Conservation (phyloP, 2,113 vertebrate species). For the Archocentrus centrarchus region DNA sequence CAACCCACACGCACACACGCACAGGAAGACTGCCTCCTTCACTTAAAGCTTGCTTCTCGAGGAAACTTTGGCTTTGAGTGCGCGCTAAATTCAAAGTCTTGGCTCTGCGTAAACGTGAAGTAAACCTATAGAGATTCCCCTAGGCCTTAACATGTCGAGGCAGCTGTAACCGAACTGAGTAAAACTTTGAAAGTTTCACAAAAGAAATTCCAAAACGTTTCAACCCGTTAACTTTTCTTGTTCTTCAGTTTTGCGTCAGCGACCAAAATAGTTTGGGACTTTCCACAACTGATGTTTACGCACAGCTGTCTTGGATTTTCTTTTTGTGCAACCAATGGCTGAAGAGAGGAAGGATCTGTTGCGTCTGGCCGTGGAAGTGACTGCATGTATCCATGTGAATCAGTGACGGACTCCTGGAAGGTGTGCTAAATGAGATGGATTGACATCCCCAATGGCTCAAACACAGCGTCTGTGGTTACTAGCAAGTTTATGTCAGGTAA, state of each 20-base stretch:
- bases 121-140: background rate
- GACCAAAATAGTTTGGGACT: slow-evolving; percentile 62
- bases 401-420: background rate
- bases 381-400: slow-evolving; percentile 3
- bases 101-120: background rate
- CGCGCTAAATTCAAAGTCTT: slow-evolving; percentile 72
- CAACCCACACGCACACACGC: background rate
- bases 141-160: background rate
- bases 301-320: slow-evolving; percentile 23
- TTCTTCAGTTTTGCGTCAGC: slow-evolving; percentile 30
- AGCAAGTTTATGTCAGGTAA: slow-evolving; percentile 70
- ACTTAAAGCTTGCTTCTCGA: slow-evolving; percentile 16
- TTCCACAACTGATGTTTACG: slow-evolving; percentile 59
- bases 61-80: background rate
- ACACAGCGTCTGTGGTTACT: slow-evolving; percentile 60
- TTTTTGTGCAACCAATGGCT: background rate
- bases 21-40: background rate
- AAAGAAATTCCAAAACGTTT: background rate
- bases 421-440: slow-evolving; percentile 21
- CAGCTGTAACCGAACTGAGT: background rate
- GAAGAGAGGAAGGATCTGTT: background rate
- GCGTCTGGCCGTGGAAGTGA: slow-evolving; percentile 8
- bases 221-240: background rate
- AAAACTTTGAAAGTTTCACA: background rate
- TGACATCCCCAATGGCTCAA: slow-evolving; percentile 57